Base-by-base conservation (phyloP, 2,113 vertebrate species). In the Entomyzon cyanotis region DNA sequence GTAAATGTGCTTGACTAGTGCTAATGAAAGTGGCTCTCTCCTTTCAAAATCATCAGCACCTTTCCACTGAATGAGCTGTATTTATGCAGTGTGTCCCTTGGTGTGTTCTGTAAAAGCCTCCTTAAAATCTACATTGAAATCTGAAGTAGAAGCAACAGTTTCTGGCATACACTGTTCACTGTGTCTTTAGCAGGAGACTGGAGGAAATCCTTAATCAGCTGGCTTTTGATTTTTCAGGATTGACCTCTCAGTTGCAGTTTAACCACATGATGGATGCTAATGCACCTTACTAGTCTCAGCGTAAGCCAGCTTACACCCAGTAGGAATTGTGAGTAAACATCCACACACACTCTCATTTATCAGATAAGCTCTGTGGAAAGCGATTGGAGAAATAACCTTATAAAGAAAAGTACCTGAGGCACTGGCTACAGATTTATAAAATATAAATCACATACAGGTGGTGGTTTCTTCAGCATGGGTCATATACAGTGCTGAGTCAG, bases 281-380 rank as follows among this genome's bases (percentile, higher is more conserved):
- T 53, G 37, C 58, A 42, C 59, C 1, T 71, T 73, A 56, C 30
- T 50, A 30, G 70, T 71, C 59, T 69, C 79, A 73, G 31, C 31
- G 41, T 44, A 83, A 85, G 18, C 31, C 41, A 87, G 23, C 3
- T 88, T 87, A 27, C 58, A 67, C 46, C 39, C n/a, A 42, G 27
- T 12, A 86, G 55, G 58, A 58, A 21, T 65, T 83, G 59, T 35
- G 46, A 80, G 79, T 76, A 86, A 92, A 80, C 47, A 80, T 70
- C 20, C 27, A n/a, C 46, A 20, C 0, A 0, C 0, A 5, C 12
- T 58, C 3, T 64, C 3, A 11, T 85, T 11, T 62, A 28, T 80
- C 82, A 62, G 31, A 79, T 88, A 85, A 80, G 37, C 21, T 90
- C n/a, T 41, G 41, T 65, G 58, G 67, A 85, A 90, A 55, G 11